Evolutionary conservation across 2,113 vertebrate genomes (phyloP).

Genomic region (Chlamydotis undulata): DNA sequence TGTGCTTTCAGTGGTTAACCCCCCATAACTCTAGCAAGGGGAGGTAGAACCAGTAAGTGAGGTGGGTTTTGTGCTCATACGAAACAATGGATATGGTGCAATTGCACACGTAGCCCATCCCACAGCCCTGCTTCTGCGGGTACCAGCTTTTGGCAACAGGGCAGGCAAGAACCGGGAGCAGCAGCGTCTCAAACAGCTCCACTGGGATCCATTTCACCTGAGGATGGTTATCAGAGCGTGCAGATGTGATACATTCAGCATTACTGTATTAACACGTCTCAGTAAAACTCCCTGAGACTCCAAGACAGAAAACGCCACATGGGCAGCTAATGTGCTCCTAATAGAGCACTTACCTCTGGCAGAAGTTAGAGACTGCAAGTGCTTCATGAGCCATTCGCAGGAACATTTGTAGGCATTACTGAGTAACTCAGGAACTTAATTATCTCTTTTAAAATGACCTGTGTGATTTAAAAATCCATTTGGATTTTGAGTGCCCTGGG

Average conservation of each 20-base stretch:
- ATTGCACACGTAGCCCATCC: fast-evolving
- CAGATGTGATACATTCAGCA: background rate
- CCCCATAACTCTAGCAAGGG: background rate
- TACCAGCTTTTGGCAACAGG: background rate
- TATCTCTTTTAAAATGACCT: slow-evolving; percentile 29
- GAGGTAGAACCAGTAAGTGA: background rate
- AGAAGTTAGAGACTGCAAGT: slow-evolving; percentile 1
- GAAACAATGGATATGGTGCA: background rate
- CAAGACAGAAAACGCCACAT: background rate
- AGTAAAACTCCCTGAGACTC: background rate
- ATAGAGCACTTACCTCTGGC: background rate
- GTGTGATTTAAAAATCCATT: slow-evolving; percentile 26
- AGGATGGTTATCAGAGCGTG: slow-evolving; percentile 18
- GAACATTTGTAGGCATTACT: slow-evolving; percentile 12
- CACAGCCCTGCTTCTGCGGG: background rate
- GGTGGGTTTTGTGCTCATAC: background rate
- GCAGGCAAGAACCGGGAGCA: background rate
- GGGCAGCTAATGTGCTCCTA: slow-evolving; percentile 22
- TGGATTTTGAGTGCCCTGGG: background rate
- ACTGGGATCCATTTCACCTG: background rate
- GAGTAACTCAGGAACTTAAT: slow-evolving; percentile 26
- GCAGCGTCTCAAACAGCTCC: background rate
- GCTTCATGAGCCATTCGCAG: slow-evolving; percentile 12
- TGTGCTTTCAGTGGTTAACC: background rate
- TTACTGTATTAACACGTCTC: background rate